A percentile compares a stretch with the other conserved stretches of the same genome.
phyloP scores from a whole-genome alignment of 2,113 vertebrate species.

The Rhynchomys soricoides region DNA sequence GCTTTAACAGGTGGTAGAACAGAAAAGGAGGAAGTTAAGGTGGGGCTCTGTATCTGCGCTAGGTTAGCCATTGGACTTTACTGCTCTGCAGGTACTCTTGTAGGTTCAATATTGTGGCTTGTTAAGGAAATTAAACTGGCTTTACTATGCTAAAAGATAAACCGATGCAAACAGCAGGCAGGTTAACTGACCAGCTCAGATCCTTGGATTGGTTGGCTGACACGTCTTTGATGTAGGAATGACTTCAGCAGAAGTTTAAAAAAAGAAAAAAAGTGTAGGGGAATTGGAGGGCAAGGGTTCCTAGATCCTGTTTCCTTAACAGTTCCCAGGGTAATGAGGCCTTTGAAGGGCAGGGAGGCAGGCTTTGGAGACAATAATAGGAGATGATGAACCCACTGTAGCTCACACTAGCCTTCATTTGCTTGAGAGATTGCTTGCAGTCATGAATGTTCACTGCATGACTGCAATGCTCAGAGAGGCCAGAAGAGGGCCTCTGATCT shows the following conservation, averaged over 20 bases:
- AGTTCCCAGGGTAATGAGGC: slow-evolving; percentile 16
- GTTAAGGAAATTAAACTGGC: not conserved
- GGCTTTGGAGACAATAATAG: not conserved
- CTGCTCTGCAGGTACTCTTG: not conserved
- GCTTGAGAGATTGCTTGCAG: not conserved
- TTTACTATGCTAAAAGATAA: slow-evolving; percentile 41
- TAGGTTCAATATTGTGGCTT: not conserved
- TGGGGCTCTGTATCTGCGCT: not conserved
- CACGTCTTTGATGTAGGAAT: slow-evolving; percentile 17
- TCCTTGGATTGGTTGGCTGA: not conserved
- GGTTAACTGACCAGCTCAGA: slow-evolving; percentile 4
- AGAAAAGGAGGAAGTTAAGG: not conserved
- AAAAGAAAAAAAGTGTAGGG: not conserved
- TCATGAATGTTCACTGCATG: not conserved
- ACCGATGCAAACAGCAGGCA: not conserved
- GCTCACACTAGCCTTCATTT: not conserved
- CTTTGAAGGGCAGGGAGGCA: not conserved
- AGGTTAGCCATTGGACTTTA: slow-evolving; percentile 2
- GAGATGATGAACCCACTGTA: not conserved
- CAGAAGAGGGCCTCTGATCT: not conserved
- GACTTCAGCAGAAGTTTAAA: not conserved
- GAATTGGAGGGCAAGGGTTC: not conserved
- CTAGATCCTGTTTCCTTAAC: slow-evolving; percentile 19
- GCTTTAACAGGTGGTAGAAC: not conserved
- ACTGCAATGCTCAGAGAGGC: not conserved